Conservation (phyloP, 2,888 invertebrate species). For the Yponomeuta plumbellus region DNA sequence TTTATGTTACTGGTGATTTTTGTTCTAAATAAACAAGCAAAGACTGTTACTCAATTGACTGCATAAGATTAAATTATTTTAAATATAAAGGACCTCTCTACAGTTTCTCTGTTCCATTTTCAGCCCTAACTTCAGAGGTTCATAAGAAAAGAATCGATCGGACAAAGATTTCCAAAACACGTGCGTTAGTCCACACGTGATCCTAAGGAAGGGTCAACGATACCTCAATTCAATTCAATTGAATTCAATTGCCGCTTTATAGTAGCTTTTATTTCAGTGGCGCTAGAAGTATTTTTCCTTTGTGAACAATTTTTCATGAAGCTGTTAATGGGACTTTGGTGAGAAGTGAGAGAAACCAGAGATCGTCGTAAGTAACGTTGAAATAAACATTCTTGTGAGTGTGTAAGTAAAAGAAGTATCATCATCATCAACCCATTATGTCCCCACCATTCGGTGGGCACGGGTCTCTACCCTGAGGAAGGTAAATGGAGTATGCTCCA, state of each 20-base stretch:
- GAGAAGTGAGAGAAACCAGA: background rate
- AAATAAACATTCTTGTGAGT: background rate
- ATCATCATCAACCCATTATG: too few relatives aligned
- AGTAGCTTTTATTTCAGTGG: background rate
- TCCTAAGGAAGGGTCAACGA: conserved; percentile 19
- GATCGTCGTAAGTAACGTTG: background rate
- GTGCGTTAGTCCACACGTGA: conserved; percentile 67
- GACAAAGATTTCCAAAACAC: conserved; percentile 60
- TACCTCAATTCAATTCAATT: background rate
- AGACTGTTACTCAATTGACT: background rate
- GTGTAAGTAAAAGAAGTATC: background rate
- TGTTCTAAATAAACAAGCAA: too few relatives aligned
- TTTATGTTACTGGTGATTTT: too few relatives aligned
- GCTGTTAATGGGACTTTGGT: background rate
- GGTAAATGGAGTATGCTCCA: too few relatives aligned
- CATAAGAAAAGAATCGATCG: conserved; percentile 38
- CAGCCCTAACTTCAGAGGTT: background rate
- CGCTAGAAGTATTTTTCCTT: background rate
- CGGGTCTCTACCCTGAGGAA: too few relatives aligned
- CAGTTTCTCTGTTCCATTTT: background rate
- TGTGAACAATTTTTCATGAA: background rate
- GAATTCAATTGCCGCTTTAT: background rate
- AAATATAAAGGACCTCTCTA: background rate
- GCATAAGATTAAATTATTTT: background rate
- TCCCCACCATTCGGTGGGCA: too few relatives aligned